Base-by-base conservation (phyloP, 2,113 vertebrate species). In the Todiramphus saurophagus region DNA sequence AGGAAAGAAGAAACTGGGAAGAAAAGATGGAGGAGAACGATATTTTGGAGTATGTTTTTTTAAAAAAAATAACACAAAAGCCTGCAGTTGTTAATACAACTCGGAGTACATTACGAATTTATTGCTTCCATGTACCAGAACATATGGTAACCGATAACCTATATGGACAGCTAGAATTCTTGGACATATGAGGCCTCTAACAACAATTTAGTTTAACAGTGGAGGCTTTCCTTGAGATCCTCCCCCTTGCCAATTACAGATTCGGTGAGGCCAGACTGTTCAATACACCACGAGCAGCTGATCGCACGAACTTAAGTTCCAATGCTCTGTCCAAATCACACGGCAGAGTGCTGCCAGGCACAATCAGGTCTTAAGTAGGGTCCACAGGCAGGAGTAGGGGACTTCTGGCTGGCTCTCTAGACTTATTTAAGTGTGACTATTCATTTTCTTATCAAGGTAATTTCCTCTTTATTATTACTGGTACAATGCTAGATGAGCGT, bases 1-100 rank as follows among this genome's bases (percentile, higher is more conserved):
- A 95, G 80, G 67, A 92, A 95, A 92, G 30, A 78, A 87, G 63
- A 94, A 81, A 82, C 73, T 91, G 94, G 75, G 82, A 94, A 80
- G 24, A 20, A 85, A 91, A 90, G 30, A 25, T 76, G 72, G 31
- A 93, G 69, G 73, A 89, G 50, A 91, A 89, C 55, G 64, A 39
- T 11, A 10, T 77, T 83, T 91, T 89, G 46, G 59, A 90, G 63
- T 59, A 41, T 21, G 11, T 62, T 86, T 73, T 6, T 16, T 18
- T 39, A 91, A 79, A 68, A 44, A 11, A 0, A 0, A 7, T 9
- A 35, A 56, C 48, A 78, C 18, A 68, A 86, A 94, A 82, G 75
- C 0, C 28, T 83, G 51, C 6, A 18, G 9, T 88, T 96, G 33
- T 93, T 96, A 78, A 81, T 92, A 75, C 41, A 56, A 46, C n/a